Conservation (phyloP, 2,888 invertebrate genomes). For the Diarsia dahlii region DNA sequence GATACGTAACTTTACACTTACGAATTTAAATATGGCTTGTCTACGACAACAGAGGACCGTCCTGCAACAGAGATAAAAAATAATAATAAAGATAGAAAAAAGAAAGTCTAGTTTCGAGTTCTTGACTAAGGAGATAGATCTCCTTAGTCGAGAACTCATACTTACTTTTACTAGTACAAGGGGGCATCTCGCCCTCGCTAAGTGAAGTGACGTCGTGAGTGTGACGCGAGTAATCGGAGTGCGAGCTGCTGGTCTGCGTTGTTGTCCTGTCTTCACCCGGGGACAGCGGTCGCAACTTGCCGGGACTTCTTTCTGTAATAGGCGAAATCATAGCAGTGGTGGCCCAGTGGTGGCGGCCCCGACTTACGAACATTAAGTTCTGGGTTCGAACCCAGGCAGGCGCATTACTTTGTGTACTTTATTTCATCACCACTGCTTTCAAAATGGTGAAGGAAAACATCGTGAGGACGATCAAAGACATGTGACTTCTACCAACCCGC, state of each 20-base stretch:
- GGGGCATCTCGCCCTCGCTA: conserved; percentile 81
- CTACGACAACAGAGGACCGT: neutral
- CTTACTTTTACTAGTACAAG: conserved; percentile 51
- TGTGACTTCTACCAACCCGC: too few species aligned
- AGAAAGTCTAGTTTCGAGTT: neutral
- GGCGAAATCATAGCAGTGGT: too few species aligned
- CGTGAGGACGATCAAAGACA: too few species aligned
- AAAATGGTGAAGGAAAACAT: too few species aligned
- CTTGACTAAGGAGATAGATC: neutral
- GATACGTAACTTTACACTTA: conserved; percentile 19
- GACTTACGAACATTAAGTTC: too few species aligned
- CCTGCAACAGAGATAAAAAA: conserved; percentile 22
- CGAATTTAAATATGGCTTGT: neutral
- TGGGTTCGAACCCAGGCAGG: too few species aligned
- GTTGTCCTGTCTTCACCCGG: conserved; percentile 77
- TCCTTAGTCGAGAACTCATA: too few species aligned
- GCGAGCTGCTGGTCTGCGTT: conserved; percentile 52
- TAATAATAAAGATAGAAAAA: neutral
- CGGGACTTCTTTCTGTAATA: conserved; percentile 60
- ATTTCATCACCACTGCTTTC: too few species aligned
- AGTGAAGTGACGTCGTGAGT: conserved; percentile 63
- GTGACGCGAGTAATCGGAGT: conserved; percentile 59
- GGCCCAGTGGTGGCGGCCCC: too few species aligned
- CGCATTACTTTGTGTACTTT: too few species aligned
- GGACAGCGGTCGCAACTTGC: conserved; percentile 62